These are phyloP conservation scores for Alligator mississippiensis DNA, from an alignment of 2,113 vertebrate species.

Conservation along the genomic window DNA sequence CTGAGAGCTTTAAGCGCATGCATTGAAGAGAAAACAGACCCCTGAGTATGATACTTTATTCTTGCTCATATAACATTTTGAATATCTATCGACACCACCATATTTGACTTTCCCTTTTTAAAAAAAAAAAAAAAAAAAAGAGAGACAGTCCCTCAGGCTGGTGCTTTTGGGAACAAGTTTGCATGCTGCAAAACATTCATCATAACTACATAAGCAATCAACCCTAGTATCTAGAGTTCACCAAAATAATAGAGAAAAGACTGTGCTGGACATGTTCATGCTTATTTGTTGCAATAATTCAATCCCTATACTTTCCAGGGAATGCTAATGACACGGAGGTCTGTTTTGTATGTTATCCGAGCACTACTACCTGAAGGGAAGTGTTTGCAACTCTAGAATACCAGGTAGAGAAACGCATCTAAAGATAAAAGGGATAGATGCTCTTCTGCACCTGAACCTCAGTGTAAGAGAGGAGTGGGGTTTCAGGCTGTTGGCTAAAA, in stretches of 20 bases:
- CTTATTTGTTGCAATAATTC: background rate
- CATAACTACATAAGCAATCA: too few species aligned
- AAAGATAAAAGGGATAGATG: background rate
- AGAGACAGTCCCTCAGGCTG: background rate
- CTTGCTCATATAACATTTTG: background rate
- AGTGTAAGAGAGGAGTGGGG: too few species aligned
- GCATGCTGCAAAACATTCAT: background rate
- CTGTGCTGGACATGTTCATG: background rate
- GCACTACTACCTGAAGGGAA: background rate
- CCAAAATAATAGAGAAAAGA: background rate
- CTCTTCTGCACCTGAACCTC: background rate
- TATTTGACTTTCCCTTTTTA: background rate
- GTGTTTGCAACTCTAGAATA: background rate
- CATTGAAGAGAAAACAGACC: background rate
- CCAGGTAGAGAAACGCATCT: too few species aligned
- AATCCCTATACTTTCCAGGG: background rate
- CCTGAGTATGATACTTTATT: background rate
- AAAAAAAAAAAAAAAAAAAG: too few species aligned
- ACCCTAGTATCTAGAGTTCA: too few species aligned
- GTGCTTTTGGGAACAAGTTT: background rate
- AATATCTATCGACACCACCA: background rate
- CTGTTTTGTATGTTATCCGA: background rate
- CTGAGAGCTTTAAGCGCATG: rapidly evolving
- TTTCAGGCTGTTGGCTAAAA: too few species aligned
- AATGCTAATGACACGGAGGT: background rate